phyloP scores from a whole-genome alignment of 2,797 vertebrate genomes.

The Acanthurus tractus region DNA sequence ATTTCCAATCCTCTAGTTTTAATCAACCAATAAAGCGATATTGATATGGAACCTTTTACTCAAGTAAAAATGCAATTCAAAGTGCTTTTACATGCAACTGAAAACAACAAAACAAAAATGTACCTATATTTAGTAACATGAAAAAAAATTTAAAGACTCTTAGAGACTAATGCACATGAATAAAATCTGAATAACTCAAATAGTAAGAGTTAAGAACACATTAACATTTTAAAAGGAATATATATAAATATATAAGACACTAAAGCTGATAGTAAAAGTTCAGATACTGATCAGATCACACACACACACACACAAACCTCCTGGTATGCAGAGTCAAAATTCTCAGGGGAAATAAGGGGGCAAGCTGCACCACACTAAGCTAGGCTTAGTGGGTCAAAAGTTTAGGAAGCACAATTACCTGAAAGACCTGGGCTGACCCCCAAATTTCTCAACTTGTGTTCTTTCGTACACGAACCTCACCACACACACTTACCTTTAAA shows the following conservation, averaged over 20 bases:
- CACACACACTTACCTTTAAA: conserved; percentile 57
- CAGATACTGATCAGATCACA: conserved; percentile 48
- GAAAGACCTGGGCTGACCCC: conserved; percentile 79
- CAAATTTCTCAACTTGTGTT: conserved; percentile 82
- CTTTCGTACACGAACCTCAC: conserved; percentile 15
- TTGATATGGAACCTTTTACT: too few species aligned
- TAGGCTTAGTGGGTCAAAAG: conserved; percentile 84
- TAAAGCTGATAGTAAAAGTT: conserved; percentile 48
- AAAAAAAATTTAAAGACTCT: too few species aligned
- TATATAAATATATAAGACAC: too few species aligned
- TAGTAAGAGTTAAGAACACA: too few species aligned
- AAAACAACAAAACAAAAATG: too few species aligned
- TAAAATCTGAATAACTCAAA: too few species aligned
- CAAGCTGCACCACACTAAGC: conserved; percentile 72
- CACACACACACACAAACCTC: conserved; percentile 44
- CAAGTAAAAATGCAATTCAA: too few species aligned
- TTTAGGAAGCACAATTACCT: conserved; percentile 86
- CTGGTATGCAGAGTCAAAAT: conserved; percentile 70
- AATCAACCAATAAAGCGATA: too few species aligned
- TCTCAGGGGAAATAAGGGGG: conserved; percentile 78
- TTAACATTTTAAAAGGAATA: too few species aligned
- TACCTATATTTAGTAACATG: too few species aligned
- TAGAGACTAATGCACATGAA: too few species aligned
- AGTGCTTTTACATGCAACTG: too few species aligned
- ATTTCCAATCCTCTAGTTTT: conserved; percentile 44